These are phyloP conservation scores for Gallinago solitaria DNA, from an alignment of 2,797 vertebrate genomes.

Conservation along the genomic window DNA sequence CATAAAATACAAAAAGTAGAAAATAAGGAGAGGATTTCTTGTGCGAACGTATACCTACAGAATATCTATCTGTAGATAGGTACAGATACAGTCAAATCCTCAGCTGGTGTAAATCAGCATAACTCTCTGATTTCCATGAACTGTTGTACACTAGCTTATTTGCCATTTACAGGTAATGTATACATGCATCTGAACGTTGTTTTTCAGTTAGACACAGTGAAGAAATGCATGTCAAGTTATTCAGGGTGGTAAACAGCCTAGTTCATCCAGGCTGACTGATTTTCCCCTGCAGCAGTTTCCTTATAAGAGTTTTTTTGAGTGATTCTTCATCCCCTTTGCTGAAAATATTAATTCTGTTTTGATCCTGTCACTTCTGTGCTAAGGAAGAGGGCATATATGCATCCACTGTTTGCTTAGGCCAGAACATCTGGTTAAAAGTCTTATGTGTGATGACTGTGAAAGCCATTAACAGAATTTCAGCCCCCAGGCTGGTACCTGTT, in stretches of 20 bases:
- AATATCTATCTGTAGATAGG: not conserved
- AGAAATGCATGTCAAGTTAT: constrained; percentile 44
- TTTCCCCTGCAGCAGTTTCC: constrained; percentile 57
- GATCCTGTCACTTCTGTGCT: constrained; percentile 35
- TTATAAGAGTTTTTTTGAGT: constrained; percentile 44
- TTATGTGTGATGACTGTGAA: constrained; percentile 21
- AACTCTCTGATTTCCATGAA: not conserved
- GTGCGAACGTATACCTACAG: not conserved
- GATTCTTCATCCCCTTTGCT: constrained; percentile 65
- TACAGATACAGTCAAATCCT: not conserved
- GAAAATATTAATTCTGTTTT: constrained; percentile 55
- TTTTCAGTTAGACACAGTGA: constrained; percentile 51
- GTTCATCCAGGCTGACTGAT: constrained; percentile 56
- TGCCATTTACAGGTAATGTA: constrained; percentile 39
- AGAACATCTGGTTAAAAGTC: constrained; percentile 25
- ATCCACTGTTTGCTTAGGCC: constrained; percentile 25
- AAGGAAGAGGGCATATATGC: constrained; percentile 6
- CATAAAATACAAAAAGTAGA: not conserved
- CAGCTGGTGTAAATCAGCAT: not conserved
- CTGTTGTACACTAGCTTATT: constrained; percentile 29
- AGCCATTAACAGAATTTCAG: constrained; percentile 6
- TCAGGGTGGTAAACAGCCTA: constrained; percentile 27
- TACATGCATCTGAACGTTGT: constrained; percentile 7
- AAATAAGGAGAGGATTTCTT: not conserved
- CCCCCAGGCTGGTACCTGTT: not conserved